Conservation (phyloP, 2,113 vertebrate species). For the Pluvianellus socialis region DNA sequence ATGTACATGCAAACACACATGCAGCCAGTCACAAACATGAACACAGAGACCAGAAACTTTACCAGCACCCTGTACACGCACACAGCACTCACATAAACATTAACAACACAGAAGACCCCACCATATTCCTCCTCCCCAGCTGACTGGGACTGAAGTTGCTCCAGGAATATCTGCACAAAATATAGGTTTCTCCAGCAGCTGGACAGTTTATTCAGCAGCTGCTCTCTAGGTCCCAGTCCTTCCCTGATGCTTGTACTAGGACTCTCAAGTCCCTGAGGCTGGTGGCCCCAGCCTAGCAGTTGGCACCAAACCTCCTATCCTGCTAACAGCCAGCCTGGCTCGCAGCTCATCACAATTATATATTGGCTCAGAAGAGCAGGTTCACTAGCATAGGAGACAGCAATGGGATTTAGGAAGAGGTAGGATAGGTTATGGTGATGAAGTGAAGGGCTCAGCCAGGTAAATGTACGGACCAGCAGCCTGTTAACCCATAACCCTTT, state of each 20-base stretch:
- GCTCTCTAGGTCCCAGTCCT: not conserved
- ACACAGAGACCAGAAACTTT: not conserved
- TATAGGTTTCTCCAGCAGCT: not conserved
- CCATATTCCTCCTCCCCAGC: not conserved
- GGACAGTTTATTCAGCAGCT: not conserved
- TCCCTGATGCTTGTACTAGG: not conserved
- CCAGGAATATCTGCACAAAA: not conserved
- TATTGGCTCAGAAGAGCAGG: rapidly evolving
- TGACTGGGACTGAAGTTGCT: not conserved
- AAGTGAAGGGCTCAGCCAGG: not conserved
- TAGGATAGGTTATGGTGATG: too few relatives aligned
- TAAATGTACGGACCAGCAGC: not conserved
- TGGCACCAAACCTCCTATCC: not conserved
- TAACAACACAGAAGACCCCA: not conserved
- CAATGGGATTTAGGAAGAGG: not conserved
- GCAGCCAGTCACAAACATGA: not conserved
- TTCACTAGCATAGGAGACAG: not conserved
- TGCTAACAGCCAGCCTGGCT: not conserved
- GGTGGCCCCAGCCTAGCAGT: not conserved
- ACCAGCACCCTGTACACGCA: not conserved
- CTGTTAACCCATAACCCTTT: not conserved
- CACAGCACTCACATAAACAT: not conserved
- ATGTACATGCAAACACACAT: too few relatives aligned
- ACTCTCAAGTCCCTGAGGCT: not conserved
- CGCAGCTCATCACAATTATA: not conserved